phyloP scores from a whole-genome alignment of 2,797 vertebrate genomes.

The Cephalopachus bancanus region DNA sequence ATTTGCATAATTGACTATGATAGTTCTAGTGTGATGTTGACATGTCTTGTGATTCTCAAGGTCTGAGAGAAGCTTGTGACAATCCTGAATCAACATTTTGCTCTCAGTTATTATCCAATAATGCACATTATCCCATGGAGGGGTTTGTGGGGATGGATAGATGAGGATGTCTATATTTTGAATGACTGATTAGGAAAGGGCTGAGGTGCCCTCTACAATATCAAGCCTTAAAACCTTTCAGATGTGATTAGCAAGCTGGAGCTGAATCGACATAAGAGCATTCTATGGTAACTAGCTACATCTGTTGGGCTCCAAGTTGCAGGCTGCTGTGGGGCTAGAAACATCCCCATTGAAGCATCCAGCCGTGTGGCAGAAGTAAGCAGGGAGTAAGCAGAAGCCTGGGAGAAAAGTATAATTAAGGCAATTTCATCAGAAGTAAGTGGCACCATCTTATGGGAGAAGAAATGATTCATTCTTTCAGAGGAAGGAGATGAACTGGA shows the following conservation, averaged over 20 bases:
- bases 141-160: constrained; percentile 51
- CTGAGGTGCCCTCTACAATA: neutral
- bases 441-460: neutral
- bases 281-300: neutral
- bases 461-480: neutral
- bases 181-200: constrained; percentile 77
- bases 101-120: constrained; percentile 55
- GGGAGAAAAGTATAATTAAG: neutral
- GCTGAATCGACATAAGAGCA: neutral
- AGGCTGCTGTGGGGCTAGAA: neutral
- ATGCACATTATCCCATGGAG: neutral
- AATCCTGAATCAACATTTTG: constrained; percentile 52
- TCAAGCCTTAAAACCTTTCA: neutral
- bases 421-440: neutral
- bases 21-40: constrained; percentile 9
- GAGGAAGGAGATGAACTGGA: neutral
- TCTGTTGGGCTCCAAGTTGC: neutral
- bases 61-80: constrained; percentile 18
- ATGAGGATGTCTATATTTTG: neutral
- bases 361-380: neutral
- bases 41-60: neutral
- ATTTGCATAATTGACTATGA: constrained; percentile 24
- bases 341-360: neutral
- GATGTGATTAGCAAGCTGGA: constrained; percentile 69
- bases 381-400: neutral